These are phyloP conservation scores for Bimastos eiseni DNA, from an alignment of 2,888 invertebrate genomes.

Conservation along the genomic window DNA sequence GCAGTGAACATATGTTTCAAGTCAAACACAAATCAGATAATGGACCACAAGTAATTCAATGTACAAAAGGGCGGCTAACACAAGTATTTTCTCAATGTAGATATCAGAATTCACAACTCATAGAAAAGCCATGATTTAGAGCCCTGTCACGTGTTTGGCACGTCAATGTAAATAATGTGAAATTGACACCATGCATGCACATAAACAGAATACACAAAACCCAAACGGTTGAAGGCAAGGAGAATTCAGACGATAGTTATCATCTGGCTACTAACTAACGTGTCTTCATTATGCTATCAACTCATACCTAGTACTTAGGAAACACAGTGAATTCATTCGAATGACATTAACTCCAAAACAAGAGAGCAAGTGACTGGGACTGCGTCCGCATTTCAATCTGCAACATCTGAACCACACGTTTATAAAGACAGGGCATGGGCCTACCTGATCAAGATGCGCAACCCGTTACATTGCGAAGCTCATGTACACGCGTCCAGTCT, in stretches of 20 bases:
- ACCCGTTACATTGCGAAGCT: not conserved
- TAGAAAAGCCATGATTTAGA: not conserved
- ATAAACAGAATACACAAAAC: not conserved
- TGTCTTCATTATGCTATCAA: too few species aligned
- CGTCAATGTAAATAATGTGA: not conserved
- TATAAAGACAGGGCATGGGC: not conserved
- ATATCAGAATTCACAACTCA: not conserved
- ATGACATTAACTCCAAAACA: not conserved
- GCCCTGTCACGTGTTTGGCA: too few species aligned
- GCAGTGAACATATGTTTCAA: not conserved
- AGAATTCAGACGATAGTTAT: not conserved
- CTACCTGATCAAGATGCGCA: not conserved
- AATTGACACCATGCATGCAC: not conserved
- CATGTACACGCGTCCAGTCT: not conserved
- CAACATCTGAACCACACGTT: not conserved
- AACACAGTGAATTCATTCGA: not conserved
- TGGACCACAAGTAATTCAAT: not conserved
- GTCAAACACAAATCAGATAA: not conserved
- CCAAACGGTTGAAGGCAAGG: not conserved
- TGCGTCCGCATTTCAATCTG: not conserved
- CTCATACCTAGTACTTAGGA: too few species aligned
- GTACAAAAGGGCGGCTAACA: not conserved
- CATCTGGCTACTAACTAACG: too few species aligned
- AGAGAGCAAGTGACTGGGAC: not conserved
- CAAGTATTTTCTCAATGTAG: not conserved